phyloP scores from a whole-genome alignment of 2,113 vertebrate genomes.

The Rana temporaria region DNA sequence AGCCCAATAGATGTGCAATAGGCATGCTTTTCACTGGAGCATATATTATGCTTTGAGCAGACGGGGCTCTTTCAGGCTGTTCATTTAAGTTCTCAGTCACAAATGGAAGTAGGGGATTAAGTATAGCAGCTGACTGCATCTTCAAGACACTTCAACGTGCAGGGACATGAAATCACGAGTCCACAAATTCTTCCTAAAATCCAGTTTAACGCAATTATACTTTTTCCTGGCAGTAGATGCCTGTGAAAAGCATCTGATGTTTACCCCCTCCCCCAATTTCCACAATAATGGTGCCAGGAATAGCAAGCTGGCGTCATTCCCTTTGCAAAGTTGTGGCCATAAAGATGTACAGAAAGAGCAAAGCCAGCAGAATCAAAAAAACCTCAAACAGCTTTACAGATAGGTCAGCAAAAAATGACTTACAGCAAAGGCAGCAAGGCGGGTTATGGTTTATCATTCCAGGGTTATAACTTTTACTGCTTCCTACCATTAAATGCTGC shows the following conservation, averaged over 20 bases:
- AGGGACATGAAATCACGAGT: conserved; percentile 48
- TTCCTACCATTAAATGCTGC: conserved; percentile 32
- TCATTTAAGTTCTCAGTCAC: not conserved
- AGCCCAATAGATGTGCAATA: not conserved
- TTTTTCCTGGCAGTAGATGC: conserved; percentile 52
- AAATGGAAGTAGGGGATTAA: conserved; percentile 37
- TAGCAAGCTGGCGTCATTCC: conserved; percentile 55
- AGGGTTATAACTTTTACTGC: conserved; percentile 38
- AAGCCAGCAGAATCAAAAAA: conserved; percentile 54
- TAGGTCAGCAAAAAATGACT: conserved; percentile 54
- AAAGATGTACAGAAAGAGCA: conserved; percentile 56
- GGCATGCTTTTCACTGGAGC: not conserved
- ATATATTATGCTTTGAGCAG: not conserved
- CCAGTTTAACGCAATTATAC: conserved; percentile 50
- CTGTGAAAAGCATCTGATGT: conserved; percentile 54
- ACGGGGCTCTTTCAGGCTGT: not conserved
- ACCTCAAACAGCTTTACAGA: conserved; percentile 58
- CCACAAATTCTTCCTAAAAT: conserved; percentile 50
- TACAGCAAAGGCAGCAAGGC: conserved; percentile 45
- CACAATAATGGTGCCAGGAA: conserved; percentile 57
- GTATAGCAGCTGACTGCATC: not conserved
- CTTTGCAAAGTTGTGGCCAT: conserved; percentile 51
- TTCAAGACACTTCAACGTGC: conserved; percentile 22
- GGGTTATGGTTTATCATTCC: conserved; percentile 48
- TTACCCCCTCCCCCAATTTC: conserved; percentile 48